phyloP scores from a whole-genome alignment of 2,113 vertebrate genomes.

The Zosterops lateralis region DNA sequence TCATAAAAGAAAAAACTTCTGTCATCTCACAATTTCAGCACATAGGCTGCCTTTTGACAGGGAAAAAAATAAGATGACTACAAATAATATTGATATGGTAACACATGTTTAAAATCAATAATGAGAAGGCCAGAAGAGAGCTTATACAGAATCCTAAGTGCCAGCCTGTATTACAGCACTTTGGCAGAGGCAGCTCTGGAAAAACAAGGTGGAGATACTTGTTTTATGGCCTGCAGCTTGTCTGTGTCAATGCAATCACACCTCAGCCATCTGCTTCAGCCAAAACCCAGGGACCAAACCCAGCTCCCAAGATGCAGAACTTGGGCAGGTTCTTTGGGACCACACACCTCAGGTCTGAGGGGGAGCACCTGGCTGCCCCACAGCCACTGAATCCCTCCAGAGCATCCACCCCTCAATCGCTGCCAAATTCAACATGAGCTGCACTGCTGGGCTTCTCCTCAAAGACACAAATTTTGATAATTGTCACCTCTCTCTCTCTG shows the following conservation, averaged over 20 bases:
- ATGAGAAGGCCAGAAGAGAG: background rate
- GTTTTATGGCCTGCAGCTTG: background rate
- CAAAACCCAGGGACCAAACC: background rate
- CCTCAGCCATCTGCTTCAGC: background rate
- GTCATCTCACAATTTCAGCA: background rate
- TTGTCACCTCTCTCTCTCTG: background rate
- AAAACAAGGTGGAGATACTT: background rate
- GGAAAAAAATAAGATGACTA: background rate
- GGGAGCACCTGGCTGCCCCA: background rate
- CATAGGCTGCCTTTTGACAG: background rate
- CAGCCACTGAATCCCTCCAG: background rate
- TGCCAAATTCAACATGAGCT: fast-evolving
- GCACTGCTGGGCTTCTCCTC: background rate
- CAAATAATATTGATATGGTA: background rate
- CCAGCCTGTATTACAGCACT: background rate
- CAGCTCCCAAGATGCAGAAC: background rate
- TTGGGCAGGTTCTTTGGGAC: background rate
- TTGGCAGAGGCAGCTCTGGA: background rate
- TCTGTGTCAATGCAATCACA: background rate
- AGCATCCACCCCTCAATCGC: background rate
- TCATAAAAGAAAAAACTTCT: conserved; percentile 21
- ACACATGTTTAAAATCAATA: conserved; percentile 27
- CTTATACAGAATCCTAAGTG: background rate
- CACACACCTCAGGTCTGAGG: fast-evolving
- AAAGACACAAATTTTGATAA: background rate